These are phyloP conservation scores for Anser brachyrhynchus DNA, from an alignment of 2,113 vertebrate genomes.

Conservation along the genomic window DNA sequence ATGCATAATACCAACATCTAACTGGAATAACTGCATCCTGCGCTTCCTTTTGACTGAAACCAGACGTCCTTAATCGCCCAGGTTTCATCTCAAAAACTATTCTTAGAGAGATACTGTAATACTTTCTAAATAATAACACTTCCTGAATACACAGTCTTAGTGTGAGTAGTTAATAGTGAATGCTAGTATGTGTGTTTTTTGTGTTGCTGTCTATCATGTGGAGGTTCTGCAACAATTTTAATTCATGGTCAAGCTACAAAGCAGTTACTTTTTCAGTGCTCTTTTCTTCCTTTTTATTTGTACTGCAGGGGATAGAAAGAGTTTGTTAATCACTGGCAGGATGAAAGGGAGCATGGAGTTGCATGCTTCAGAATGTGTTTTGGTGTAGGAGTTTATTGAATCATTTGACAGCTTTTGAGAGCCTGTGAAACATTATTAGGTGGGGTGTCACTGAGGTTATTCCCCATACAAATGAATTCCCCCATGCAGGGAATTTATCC, in stretches of 20 bases:
- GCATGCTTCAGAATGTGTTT: neutral
- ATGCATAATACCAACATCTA: neutral
- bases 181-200: neutral
- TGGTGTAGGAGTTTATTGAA: neutral
- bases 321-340: neutral
- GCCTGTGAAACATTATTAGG: neutral
- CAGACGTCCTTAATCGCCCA: neutral
- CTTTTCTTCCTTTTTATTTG: neutral
- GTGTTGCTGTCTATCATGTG: too few species aligned
- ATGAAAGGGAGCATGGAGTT: neutral
- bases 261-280: neutral
- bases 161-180: neutral
- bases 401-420: neutral
- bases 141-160: neutral
- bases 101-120: neutral
- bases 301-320: neutral
- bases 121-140: neutral
- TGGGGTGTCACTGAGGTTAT: neutral
- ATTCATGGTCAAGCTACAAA: too few species aligned
- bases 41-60: neutral
- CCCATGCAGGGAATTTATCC: neutral
- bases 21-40: neutral
- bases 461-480: neutral
- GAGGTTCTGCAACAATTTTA: too few species aligned
- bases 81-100: neutral